phyloP scores from a whole-genome alignment of 1,140 invertebrate genomes.

The Cydia pomonella region DNA sequence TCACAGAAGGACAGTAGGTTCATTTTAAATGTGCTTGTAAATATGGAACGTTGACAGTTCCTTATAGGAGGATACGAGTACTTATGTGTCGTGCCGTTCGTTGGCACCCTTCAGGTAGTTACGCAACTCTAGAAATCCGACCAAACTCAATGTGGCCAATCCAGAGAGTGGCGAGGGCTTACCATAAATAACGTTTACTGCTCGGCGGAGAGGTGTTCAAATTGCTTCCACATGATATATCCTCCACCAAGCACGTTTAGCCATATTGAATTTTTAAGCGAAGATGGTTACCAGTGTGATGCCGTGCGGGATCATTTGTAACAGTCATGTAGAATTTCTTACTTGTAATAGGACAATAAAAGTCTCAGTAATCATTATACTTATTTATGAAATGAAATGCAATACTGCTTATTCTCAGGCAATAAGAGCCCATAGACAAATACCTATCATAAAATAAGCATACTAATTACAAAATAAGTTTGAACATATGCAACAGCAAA shows the following conservation, averaged over 20 bases:
- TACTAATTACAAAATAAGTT: no score
- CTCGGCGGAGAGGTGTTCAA: slow-evolving; percentile 68
- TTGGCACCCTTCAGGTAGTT: slow-evolving; percentile 14
- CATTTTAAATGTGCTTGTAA: no score
- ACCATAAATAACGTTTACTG: slow-evolving; percentile 77
- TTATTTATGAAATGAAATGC: no score
- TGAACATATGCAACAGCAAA: no score
- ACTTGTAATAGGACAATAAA: background rate
- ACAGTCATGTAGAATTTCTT: background rate
- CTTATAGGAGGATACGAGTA: no score
- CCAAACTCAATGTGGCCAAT: slow-evolving; percentile 65
- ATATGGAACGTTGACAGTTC: background rate
- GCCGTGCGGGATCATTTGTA: slow-evolving; percentile 7
- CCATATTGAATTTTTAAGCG: slow-evolving; percentile 71
- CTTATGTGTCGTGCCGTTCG: background rate
- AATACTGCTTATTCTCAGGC: no score
- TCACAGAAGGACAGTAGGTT: no score
- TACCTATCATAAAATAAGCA: no score
- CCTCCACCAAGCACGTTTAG: slow-evolving; percentile 61
- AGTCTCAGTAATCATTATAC: no score
- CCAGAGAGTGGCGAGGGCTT: slow-evolving; percentile 67
- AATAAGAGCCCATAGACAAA: no score
- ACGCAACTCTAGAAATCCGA: slow-evolving; percentile 55
- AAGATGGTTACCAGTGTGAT: slow-evolving; percentile 44
- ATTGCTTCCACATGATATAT: slow-evolving; percentile 76